A percentile compares a stretch with the other conserved stretches of the same genome.
These are phyloP conservation scores for Galaxea fascicularis DNA, from an alignment of 92 coral and sea anemone species.

Conservation along the genomic window DNA sequence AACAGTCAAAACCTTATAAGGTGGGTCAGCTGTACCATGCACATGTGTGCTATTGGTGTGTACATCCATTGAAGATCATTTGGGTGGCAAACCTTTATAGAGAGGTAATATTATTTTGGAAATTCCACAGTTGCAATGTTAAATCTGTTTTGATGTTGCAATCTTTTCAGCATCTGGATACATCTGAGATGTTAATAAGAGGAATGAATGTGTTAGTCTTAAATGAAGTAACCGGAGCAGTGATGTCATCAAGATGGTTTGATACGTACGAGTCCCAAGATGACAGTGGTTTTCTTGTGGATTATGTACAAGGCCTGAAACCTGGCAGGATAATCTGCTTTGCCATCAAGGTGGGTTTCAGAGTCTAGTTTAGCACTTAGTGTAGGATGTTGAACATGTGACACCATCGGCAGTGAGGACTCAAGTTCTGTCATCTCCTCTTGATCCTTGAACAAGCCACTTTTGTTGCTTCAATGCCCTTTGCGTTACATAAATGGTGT, in stretches of 20 bases:
- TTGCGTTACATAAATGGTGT: too few species aligned
- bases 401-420: too few species aligned
- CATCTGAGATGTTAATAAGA: constrained; percentile 40
- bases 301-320: constrained; percentile 14
- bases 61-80: too few species aligned
- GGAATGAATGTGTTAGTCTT: constrained; percentile 74
- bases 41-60: too few species aligned
- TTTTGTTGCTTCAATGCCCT: too few species aligned
- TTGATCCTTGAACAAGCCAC: too few species aligned
- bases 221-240: constrained; percentile 79
- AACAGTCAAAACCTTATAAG: too few species aligned
- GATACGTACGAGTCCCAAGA: constrained; percentile 64
- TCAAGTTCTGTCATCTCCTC: too few species aligned
- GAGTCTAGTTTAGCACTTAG: not conserved
- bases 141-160: too few species aligned
- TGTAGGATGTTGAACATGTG: not conserved
- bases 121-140: too few species aligned
- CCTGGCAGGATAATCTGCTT: constrained; percentile 49
- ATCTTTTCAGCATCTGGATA: constrained; percentile 21
- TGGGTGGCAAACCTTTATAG: not conserved
- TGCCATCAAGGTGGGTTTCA: constrained; percentile 34
- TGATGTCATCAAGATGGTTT: constrained; percentile 75
- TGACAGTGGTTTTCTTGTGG: constrained; percentile 52
- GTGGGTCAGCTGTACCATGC: too few species aligned
- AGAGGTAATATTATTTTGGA: too few species aligned